These are phyloP conservation scores for Prionace glauca DNA, from an alignment of 2,797 vertebrate genomes.

Conservation along the genomic window DNA sequence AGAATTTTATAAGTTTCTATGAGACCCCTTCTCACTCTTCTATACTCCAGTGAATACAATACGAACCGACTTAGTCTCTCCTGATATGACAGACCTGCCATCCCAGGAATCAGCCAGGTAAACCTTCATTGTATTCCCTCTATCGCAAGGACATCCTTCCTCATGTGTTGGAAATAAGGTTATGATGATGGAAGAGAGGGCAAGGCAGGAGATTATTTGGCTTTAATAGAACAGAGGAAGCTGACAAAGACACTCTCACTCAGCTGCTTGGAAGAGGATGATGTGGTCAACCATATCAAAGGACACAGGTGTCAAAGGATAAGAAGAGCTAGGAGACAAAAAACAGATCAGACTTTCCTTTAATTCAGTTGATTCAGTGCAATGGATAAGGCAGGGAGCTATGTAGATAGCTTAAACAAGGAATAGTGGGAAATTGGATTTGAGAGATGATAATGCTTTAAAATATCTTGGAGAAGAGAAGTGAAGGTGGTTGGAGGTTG, in stretches of 20 bases:
- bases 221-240: background rate
- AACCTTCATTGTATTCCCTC: no score
- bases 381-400: background rate
- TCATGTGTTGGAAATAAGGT: background rate
- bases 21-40: no score
- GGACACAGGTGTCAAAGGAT: background rate
- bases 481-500: no score
- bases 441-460: background rate
- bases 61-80: no score
- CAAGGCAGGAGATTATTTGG: background rate
- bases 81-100: no score
- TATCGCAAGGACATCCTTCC: no score
- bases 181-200: background rate
- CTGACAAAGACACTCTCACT: background rate
- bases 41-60: no score
- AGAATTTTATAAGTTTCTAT: no score
- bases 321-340: background rate
- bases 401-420: background rate
- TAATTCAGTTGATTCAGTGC: background rate
- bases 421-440: background rate
- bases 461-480: no score
- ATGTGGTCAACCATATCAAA: background rate
- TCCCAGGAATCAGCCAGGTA: no score
- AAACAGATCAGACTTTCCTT: background rate
- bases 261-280: background rate